phyloP scores from a whole-genome alignment of 23 tunicate genomes.

The Ciona savignyi region DNA sequence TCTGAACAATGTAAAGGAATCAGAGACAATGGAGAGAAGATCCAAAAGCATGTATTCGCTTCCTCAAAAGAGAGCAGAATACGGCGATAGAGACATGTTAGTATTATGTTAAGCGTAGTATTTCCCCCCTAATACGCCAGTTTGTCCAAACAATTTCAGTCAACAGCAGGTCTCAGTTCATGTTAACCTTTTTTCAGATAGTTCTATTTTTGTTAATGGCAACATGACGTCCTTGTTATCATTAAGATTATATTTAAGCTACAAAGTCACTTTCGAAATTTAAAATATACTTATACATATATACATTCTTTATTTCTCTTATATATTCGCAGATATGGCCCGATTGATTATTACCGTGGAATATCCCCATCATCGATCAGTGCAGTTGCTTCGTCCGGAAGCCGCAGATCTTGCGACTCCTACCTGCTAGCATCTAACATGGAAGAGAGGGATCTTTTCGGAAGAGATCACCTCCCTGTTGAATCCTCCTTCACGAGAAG shows the following conservation, averaged over 20 bases:
- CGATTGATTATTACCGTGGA: conserved; percentile 14
- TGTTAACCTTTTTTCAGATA: too few species aligned
- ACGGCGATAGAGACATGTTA: background rate
- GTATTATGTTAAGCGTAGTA: too few species aligned
- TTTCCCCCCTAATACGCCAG: too few species aligned
- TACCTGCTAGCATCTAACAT: background rate
- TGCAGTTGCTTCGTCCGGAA: conserved; percentile 42
- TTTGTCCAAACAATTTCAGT: too few species aligned
- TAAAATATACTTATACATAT: background rate
- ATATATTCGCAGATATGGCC: conserved; percentile 11
- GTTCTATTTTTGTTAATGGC: too few species aligned
- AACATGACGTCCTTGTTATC: too few species aligned
- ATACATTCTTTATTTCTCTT: background rate
- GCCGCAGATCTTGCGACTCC: conserved; percentile 32
- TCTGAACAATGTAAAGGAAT: conserved; percentile 2
- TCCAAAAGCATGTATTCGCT: conserved; percentile 20
- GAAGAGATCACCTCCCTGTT: conserved; percentile 18
- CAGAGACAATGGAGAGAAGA: conserved; percentile 2
- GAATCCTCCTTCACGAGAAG: conserved; percentile 39
- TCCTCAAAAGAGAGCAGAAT: background rate
- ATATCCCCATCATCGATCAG: conserved; percentile 36
- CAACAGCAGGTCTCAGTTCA: too few species aligned
- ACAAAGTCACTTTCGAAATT: too few species aligned
- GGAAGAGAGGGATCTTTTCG: conserved; percentile 6
- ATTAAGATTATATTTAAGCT: too few species aligned